These are phyloP conservation scores for Conops quadrifasciatus DNA, from an alignment of 2,888 invertebrate species.

Conservation along the genomic window DNA sequence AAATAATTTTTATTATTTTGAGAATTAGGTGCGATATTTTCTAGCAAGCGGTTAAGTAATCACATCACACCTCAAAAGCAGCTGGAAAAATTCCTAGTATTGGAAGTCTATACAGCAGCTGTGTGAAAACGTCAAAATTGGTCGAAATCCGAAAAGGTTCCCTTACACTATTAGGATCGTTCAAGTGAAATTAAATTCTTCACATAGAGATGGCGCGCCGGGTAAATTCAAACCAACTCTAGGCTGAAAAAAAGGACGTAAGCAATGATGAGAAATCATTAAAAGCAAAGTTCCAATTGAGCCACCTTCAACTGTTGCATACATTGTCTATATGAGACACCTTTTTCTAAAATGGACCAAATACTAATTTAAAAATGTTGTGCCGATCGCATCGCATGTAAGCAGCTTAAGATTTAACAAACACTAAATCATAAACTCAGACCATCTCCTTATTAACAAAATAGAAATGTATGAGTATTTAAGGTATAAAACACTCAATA, in stretches of 20 bases:
- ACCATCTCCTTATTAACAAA: too few species aligned
- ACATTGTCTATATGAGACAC: too few species aligned
- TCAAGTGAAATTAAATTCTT: not conserved
- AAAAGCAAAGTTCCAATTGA: not conserved
- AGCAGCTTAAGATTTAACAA: too few species aligned
- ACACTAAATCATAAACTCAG: too few species aligned
- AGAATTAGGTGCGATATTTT: slow-evolving; percentile 24
- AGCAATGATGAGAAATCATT: too few species aligned
- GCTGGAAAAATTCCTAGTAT: slow-evolving; percentile 33
- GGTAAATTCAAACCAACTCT: not conserved
- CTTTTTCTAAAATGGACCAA: too few species aligned
- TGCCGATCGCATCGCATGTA: too few species aligned
- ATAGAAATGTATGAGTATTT: too few species aligned
- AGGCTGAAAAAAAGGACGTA: too few species aligned
- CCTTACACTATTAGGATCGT: not conserved
- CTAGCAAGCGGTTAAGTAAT: slow-evolving; percentile 47
- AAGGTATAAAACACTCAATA: too few species aligned
- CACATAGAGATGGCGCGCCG: slow-evolving; percentile 9
- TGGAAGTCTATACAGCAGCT: slow-evolving; percentile 1
- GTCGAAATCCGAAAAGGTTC: slow-evolving; percentile 2
- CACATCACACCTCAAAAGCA: slow-evolving; percentile 31
- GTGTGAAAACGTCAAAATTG: not conserved
- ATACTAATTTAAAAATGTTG: too few species aligned
- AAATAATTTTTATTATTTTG: slow-evolving; percentile 11
- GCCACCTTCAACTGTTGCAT: not conserved